Evolutionary conservation across 2,797 vertebrate genomes (phyloP).

Genomic region (Harpagifer antarcticus): DNA sequence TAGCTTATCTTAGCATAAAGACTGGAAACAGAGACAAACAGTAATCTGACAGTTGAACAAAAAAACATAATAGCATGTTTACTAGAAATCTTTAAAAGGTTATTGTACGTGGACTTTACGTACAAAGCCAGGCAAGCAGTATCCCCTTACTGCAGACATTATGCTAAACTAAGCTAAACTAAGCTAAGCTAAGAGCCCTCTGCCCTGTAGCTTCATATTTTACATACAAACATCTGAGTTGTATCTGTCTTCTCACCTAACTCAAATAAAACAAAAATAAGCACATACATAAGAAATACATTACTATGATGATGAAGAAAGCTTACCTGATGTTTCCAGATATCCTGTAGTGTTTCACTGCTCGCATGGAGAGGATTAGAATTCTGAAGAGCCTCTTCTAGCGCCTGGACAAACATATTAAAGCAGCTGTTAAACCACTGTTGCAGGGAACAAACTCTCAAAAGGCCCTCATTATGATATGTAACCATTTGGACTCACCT

Average conservation of each 20-base stretch:
- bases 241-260: not conserved
- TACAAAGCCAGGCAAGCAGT: not conserved
- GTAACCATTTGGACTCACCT: constrained; percentile 45
- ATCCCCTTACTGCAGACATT: not conserved
- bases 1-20: constrained; percentile 20
- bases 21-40: not conserved
- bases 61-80: no score
- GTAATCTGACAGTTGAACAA: not conserved
- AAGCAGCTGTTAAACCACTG: not conserved
- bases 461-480: not conserved
- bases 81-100: no score
- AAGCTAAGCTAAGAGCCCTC: not conserved
- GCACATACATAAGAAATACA: no score
- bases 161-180: not conserved
- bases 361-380: not conserved
- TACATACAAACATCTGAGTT: not conserved
- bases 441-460: no score
- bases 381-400: constrained; percentile 53
- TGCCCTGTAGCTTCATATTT: not conserved
- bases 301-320: not conserved
- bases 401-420: constrained; percentile 47
- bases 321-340: constrained; percentile 80
- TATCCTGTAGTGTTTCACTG: constrained; percentile 50
- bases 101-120: no score
- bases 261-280: not conserved